Evolutionary conservation across 2,797 vertebrate genomes (phyloP).

Genomic region (Tapirus indicus): DNA sequence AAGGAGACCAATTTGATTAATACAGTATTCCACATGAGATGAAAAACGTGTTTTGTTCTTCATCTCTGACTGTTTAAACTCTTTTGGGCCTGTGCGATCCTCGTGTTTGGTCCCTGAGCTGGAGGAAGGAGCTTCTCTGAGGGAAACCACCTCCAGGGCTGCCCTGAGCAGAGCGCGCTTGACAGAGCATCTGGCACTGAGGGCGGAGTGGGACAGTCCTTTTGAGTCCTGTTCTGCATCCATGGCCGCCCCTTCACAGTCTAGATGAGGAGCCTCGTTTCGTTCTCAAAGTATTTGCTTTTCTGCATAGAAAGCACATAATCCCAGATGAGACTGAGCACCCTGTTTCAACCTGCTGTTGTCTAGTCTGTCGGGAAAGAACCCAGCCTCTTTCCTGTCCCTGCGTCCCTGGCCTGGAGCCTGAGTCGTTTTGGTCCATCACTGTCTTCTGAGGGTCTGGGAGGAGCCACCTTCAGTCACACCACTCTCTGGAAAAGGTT

Average conservation of each 20-base stretch:
- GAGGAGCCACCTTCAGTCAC: constrained; percentile 54
- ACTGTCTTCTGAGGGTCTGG: background rate
- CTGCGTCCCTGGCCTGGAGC: background rate
- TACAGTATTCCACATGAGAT: background rate
- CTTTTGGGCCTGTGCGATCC: background rate
- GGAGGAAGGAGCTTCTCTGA: background rate
- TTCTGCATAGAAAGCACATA: background rate
- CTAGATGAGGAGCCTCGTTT: background rate
- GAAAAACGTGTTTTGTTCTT: constrained; percentile 25
- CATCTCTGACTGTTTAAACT: background rate
- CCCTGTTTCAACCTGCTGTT: no score
- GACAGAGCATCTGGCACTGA: accelerated
- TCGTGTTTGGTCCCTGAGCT: background rate
- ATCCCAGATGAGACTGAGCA: background rate
- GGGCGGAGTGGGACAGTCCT: accelerated
- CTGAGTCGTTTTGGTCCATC: background rate
- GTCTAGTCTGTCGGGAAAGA: no score
- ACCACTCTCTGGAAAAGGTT: background rate
- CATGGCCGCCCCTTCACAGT: accelerated
- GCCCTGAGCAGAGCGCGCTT: accelerated
- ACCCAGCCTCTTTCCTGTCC: no score
- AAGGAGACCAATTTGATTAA: constrained; percentile 10
- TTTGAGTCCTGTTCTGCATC: accelerated
- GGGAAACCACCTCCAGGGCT: accelerated
- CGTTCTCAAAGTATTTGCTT: background rate